Conservation (phyloP, 2,888 invertebrate genomes). For the Pedicia rivosa region DNA sequence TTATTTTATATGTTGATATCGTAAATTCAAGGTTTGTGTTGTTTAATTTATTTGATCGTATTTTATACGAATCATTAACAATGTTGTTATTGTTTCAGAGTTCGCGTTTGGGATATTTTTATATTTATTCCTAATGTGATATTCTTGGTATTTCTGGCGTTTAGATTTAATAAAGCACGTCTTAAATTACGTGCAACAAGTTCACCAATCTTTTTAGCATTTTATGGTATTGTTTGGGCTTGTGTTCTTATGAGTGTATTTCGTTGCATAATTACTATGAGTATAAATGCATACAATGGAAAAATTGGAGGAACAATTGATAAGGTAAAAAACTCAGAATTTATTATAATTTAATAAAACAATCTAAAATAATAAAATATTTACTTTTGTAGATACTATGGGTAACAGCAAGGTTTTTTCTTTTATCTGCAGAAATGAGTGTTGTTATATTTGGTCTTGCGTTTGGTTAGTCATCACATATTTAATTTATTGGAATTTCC, state of each 20-base stretch:
- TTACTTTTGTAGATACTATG: conserved; percentile 3
- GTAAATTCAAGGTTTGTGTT: neutral
- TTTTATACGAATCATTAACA: too few relatives aligned
- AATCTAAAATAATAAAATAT: neutral
- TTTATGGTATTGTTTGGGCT: conserved; percentile 4
- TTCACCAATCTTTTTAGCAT: conserved; percentile 4
- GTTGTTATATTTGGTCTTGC: conserved; percentile 3
- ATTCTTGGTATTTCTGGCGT: conserved; percentile 2
- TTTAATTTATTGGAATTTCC: too few relatives aligned
- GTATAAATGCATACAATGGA: conserved; percentile 1
- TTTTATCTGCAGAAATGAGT: conserved; percentile 3
- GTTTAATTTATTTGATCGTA: neutral
- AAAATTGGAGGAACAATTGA: neutral
- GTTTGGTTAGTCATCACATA: too few relatives aligned
- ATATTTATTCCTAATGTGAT: conserved; percentile 1
- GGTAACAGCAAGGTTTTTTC: conserved; percentile 3
- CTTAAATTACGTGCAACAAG: conserved; percentile 2
- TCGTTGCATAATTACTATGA: conserved; percentile 1
- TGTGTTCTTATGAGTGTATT: conserved; percentile 3
- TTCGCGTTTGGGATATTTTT: conserved; percentile 3
- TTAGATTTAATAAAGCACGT: neutral
- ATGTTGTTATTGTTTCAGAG: too few relatives aligned
- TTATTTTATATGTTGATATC: conserved; percentile 2
- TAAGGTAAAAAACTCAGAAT: neutral
- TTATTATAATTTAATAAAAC: neutral